Evolutionary conservation across 2,113 vertebrate genomes (phyloP), one percentile per base, ranked within the genome.

Genomic region (Lamprotornis superbus): DNA sequence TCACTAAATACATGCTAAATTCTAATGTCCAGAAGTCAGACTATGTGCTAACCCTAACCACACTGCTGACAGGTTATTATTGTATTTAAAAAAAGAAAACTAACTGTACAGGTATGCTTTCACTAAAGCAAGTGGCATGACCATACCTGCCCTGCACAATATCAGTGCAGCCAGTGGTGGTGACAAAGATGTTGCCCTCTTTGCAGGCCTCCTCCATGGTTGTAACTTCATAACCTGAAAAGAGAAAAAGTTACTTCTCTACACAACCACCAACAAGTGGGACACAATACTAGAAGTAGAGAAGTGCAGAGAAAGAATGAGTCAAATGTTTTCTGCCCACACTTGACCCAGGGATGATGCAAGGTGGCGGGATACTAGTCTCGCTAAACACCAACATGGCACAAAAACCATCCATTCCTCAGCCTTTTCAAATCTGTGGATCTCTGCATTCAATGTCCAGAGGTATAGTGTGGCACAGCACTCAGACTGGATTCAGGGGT

Each of bases 151-250:
- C 99, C 92, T 99, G 60, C 86, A 99, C 98, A 94, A 99, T 99
- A 92, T 99, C 99, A 46, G 98, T 97, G 83, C 99, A 99, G 96
- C 99, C 99, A 0, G 99, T 99, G 91, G 99, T 99, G 70, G 99
- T 99, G 90, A 99, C 99, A 88, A 99, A 99, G 93, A 99, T 99
- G 97, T 99, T 99, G 89, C 99, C 99, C 82, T 99, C 99, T 96
- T 98, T 98, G 83, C 98, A 98, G 39, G 99, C 99, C 69, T 99
- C 99, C 9, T 99, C 99, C 99, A 99, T 99, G 76, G 99, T 99
- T 70, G 99, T 99, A 49, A 99, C 99, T 95, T 99, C 99, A 44
- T 99, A 99, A 81, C 99, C 99, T 99, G 82, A 47, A 91, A 92
- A 82, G 47, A 81, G 21, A 83, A 59, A 55, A 23, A 14, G 16